phyloP scores from a whole-genome alignment of 1,140 invertebrate species.

The Papilio glaucus region DNA sequence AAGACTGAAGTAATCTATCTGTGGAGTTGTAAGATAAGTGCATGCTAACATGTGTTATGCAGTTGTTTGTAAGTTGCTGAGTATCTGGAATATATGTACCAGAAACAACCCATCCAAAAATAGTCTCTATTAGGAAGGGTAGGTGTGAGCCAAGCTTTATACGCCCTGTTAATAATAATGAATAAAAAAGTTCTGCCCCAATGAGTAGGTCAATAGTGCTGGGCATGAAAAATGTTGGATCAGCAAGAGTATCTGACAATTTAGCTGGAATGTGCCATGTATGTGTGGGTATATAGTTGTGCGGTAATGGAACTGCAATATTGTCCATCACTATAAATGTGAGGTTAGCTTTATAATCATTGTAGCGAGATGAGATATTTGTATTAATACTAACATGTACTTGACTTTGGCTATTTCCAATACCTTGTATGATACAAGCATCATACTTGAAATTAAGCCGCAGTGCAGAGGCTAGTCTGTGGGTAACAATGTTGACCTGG shows the following conservation, averaged over 20 bases:
- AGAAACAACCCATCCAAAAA: slow-evolving; percentile 33
- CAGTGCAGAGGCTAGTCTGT: slow-evolving; percentile 25
- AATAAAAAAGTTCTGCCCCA: slow-evolving; percentile 35
- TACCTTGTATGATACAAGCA: not conserved
- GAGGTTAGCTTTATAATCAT: not conserved
- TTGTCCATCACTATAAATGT: slow-evolving; percentile 4
- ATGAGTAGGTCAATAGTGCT: slow-evolving; percentile 32
- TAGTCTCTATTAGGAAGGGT: slow-evolving; percentile 13
- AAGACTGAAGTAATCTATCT: no score
- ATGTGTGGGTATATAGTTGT: slow-evolving; percentile 25
- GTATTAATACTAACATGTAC: slow-evolving; percentile 46
- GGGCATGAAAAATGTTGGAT: slow-evolving; percentile 30
- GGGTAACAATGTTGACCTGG: slow-evolving; percentile 34
- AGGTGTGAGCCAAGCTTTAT: slow-evolving; percentile 25
- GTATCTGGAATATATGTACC: slow-evolving; percentile 3
- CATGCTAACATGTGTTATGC: no score
- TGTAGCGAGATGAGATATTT: not conserved
- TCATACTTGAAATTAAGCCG: slow-evolving; percentile 5
- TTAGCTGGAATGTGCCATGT: slow-evolving; percentile 8
- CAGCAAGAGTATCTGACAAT: slow-evolving; percentile 5
- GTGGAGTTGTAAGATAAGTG: no score
- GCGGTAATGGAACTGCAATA: not conserved
- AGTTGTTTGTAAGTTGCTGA: no score
- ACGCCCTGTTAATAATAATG: not conserved
- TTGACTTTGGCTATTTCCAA: slow-evolving; percentile 57